Conservation (phyloP, 2,113 vertebrate species). For the Pantherophis guttatus region DNA sequence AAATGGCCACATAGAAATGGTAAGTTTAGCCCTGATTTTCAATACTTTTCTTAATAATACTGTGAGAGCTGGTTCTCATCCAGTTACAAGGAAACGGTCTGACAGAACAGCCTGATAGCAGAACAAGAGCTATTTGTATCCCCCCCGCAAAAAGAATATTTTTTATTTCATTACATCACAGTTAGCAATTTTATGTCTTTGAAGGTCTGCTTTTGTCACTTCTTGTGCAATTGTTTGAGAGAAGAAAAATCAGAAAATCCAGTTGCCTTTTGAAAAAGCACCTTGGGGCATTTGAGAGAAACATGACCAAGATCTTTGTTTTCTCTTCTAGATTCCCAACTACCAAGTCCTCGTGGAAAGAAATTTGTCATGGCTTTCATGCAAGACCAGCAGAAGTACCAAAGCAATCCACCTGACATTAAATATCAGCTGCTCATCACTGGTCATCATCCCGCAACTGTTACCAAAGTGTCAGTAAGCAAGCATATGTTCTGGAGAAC, state of each 20-base stretch:
- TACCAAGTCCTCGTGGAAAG: neutral
- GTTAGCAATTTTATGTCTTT: neutral
- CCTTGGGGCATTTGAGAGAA: neutral
- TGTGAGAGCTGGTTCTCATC: neutral
- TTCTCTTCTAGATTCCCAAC: neutral
- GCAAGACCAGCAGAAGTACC: neutral
- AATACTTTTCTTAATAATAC: neutral
- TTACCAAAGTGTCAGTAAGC: neutral
- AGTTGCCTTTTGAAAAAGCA: no score
- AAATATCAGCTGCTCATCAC: neutral
- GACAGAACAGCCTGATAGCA: neutral
- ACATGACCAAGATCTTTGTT: neutral
- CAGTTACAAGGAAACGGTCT: neutral
- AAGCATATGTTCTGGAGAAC: neutral
- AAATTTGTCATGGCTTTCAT: neutral
- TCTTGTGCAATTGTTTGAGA: neutral
- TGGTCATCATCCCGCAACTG: neutral
- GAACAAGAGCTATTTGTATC: neutral
- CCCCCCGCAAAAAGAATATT: neutral
- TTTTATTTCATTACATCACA: neutral
- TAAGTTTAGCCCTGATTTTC: neutral
- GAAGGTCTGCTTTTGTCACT: neutral
- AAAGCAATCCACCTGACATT: no score
- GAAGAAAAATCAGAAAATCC: no score
- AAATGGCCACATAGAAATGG: no score